Evolutionary conservation across 2,113 vertebrate species (phyloP), one percentile per base, ranked within the genome.

Genomic region (Mesocricetus auratus): DNA sequence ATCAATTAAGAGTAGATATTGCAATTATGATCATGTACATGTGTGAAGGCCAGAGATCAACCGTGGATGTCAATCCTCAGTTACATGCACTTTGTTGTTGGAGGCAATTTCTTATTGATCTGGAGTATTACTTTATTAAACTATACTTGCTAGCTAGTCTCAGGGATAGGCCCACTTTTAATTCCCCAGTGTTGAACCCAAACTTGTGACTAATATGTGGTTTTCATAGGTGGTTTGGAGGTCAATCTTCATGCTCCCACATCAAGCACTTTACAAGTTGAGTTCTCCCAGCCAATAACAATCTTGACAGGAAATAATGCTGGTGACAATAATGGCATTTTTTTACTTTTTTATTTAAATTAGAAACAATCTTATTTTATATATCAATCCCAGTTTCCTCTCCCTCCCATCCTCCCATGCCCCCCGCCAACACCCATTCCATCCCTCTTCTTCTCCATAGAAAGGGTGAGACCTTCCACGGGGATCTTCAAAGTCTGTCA

Each of bases 1-100:
- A 45, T 31, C n/a, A 85, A 90, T 31, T 88, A 96, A 71, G 96
- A 90, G 26, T 22, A 66, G 0, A 16, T 71, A 39, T 97, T 97
- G 10, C 36, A 93, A 87, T 64, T 73, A 22, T n/a, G 45, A 53
- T 33, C 21, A 8, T 53, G 64, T 15, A 11, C 31, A 50, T 26
- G 11, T 53, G 64, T n/a, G 45, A 33, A 69, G 62, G 45, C 11
- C 62, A 69, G 17, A 11, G 45, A 24, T 36, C 45, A 69, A 15
- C 62, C 8, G 33, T 4, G 7, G 2, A 33, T 62, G 62, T 33
- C 42, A 68, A 22, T 68, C 19, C 64, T 86, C 19, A 22, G 45
- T 13, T 68, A 19, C 26, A 31, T 1, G 4, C 26, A 64, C 60
- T 85, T 85, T 45, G 62, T 12, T 17, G 47, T 64, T 47, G 7